These are phyloP conservation scores for Astreopora myriophthalma DNA, from an alignment of 64 coral and sea anemone species.

Conservation along the genomic window DNA sequence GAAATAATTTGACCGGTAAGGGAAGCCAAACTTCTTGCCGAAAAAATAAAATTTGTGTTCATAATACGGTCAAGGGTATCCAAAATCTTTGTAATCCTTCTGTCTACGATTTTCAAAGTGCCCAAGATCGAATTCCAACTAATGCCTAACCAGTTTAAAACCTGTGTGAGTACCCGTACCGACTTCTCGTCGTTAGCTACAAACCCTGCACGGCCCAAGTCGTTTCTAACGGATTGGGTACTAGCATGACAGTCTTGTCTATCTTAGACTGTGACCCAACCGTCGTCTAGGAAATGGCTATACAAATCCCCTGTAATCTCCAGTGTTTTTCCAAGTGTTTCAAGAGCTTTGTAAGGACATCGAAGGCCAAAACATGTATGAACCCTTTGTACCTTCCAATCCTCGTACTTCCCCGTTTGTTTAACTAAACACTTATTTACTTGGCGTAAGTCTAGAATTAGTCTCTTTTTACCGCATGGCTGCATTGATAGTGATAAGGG, in stretches of 20 bases:
- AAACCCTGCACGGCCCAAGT: not conserved
- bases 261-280: not conserved
- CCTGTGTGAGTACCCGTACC: not conserved
- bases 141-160: not conserved
- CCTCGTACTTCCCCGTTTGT: constrained; percentile 46
- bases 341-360: constrained; percentile 14
- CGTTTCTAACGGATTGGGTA: not conserved
- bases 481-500: constrained; percentile 26
- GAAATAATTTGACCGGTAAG: constrained; percentile 45
- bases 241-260: not conserved
- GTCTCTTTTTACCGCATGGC: constrained; percentile 38
- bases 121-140: not conserved
- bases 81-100: not conserved
- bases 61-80: not conserved
- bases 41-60: not conserved
- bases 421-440: constrained; percentile 19
- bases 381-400: constrained; percentile 5
- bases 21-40: constrained; percentile 25
- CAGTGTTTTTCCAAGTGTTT: constrained; percentile 17
- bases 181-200: constrained; percentile 16
- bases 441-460: constrained; percentile 54
- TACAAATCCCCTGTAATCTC: not conserved
- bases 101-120: not conserved
- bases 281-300: constrained; percentile 22
- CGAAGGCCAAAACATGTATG: constrained; percentile 19